Evolutionary conservation across 2,797 vertebrate genomes (phyloP), one percentile per base, ranked within the genome.

Genomic region (Benthosema pterotum): DNA sequence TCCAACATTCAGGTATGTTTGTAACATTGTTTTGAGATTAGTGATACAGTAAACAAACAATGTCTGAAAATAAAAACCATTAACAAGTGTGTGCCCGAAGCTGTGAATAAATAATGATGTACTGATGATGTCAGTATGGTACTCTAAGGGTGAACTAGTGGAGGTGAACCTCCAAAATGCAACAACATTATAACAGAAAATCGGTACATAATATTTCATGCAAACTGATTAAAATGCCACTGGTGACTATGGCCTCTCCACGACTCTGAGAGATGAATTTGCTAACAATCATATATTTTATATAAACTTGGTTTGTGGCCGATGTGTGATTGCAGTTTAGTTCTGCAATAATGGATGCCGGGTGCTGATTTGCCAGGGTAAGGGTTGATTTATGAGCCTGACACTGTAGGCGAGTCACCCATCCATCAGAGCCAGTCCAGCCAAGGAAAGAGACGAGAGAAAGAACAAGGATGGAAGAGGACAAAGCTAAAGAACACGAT

Each of bases 301-400:
- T 15, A 57, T 69, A 43, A 73, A 80, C 55, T 60, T 57, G 13
- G 3, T 22, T 14, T 47, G 70, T 54, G 13, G 52, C 46, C 84
- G 32, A 8, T 87, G 83, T 71, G 88, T 90, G 85, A 91, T 89
- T 87, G 91, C 74, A 89, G 87, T 75, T 88, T 86, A 79, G 85
- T 62, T 63, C 64, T 42, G 64, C 69, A 49, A 48, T 93, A 94
- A 92, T 87, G 88, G 87, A 86, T 63, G 71, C 16, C 77, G 77
- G 90, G 83, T 70, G 85, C 88, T 85, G 84, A 87, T 82, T 75
- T 92, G 91, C 91, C 91, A 89, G 84, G 79, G 78, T 88, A 91
- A 88, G 75, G 80, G 87, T 73, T 94, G 94, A 95, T 96, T 94
- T 93, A 94, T 87, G 89, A 82, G 32, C 69, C 81, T 88, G 89